Evolutionary conservation across 2,888 invertebrate species (phyloP).

Genomic region (Chouioia cunea): DNA sequence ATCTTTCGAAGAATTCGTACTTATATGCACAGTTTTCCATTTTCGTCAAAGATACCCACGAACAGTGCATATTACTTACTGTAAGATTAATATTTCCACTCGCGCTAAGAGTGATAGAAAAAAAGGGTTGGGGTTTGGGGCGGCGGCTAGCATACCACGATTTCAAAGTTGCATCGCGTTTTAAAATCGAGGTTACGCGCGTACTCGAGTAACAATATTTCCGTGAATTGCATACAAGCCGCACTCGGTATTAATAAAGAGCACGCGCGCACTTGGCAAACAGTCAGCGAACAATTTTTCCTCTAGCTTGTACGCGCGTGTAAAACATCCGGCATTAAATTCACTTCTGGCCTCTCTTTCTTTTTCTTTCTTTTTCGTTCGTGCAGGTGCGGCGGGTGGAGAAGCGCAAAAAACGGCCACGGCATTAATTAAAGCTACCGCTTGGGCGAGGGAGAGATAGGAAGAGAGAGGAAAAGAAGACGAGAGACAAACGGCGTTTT

Average conservation of each 20-base stretch:
- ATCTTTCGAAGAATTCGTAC: too few relatives aligned
- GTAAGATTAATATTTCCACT: too few relatives aligned
- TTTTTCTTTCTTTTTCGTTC: too few relatives aligned
- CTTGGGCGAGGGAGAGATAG: background rate
- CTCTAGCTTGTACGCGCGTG: too few relatives aligned
- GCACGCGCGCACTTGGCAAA: background rate
- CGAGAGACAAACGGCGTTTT: background rate
- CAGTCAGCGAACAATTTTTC: too few relatives aligned
- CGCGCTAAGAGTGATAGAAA: too few relatives aligned
- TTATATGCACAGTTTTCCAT: too few relatives aligned
- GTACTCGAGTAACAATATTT: slow-evolving; percentile 18
- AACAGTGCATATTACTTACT: too few relatives aligned
- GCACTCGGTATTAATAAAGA: slow-evolving; percentile 21
- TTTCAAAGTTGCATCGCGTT: background rate
- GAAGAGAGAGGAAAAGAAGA: background rate
- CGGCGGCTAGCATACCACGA: background rate
- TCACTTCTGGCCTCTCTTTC: background rate
- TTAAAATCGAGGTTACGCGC: background rate
- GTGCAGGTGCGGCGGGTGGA: too few relatives aligned
- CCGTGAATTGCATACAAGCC: background rate
- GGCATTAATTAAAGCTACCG: slow-evolving; percentile 31
- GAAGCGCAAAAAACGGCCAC: slow-evolving; percentile 9
- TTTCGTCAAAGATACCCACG: too few relatives aligned
- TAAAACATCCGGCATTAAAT: slow-evolving; percentile 24
- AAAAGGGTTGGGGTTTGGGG: background rate